Evolutionary conservation across 2,113 vertebrate species (phyloP).

Genomic region (Candoia aspera): DNA sequence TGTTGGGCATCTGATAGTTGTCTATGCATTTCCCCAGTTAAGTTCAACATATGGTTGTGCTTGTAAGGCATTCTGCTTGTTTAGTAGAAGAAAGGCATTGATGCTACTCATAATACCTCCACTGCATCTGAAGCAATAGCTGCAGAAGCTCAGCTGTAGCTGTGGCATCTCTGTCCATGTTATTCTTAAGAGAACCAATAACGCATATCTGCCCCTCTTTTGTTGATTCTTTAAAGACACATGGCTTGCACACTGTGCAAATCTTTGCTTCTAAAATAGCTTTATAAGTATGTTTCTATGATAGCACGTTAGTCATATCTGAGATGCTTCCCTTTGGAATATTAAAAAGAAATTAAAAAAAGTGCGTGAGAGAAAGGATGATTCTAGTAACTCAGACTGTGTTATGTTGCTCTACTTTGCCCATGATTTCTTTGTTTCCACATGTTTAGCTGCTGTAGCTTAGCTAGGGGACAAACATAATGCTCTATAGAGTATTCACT

Average conservation of each 20-base stretch:
- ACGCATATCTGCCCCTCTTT: neutral
- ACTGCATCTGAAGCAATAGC: neutral
- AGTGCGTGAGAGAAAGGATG: neutral
- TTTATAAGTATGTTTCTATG: neutral
- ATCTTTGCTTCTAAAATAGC: neutral
- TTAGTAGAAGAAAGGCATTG: neutral
- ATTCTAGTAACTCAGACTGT: neutral
- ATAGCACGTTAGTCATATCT: neutral
- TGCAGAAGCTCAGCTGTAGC: neutral
- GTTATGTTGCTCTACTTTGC: neutral
- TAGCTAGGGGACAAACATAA: neutral
- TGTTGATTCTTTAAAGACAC: neutral
- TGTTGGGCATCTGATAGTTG: neutral
- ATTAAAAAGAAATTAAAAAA: neutral
- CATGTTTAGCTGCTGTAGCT: neutral
- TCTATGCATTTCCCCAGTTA: neutral
- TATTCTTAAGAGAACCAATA: neutral
- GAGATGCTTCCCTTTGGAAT: neutral
- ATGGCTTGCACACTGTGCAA: neutral
- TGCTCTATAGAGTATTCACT: neutral
- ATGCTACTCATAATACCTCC: neutral
- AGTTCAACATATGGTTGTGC: neutral
- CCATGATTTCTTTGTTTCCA: neutral
- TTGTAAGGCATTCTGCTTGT: neutral
- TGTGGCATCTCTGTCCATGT: neutral